Conservation (phyloP, 2,888 invertebrate species). For the Apoda limacodes region DNA sequence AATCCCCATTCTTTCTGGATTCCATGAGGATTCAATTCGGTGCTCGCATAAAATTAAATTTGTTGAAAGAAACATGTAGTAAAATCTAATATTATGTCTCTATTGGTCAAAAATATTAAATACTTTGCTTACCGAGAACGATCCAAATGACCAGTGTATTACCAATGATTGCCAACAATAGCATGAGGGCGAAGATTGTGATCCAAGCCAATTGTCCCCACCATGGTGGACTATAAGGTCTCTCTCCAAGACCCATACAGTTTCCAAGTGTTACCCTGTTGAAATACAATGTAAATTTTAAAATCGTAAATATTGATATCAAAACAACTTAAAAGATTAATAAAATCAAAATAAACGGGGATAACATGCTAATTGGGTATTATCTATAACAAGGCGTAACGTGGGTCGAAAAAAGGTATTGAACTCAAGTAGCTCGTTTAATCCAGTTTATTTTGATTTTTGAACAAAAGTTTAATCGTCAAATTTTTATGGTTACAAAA, state of each 20-base stretch:
- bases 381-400: too few species aligned
- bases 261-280: slow-evolving; percentile 69
- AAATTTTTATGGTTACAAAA: too few species aligned
- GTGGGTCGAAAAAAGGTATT: too few species aligned
- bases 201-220: slow-evolving; percentile 80
- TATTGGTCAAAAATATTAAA: background rate
- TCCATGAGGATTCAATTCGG: slow-evolving; percentile 4
- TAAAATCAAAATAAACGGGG: too few species aligned
- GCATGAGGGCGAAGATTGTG: slow-evolving; percentile 78
- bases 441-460: too few species aligned
- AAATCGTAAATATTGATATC: background rate
- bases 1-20: slow-evolving; percentile 7
- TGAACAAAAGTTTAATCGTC: too few species aligned
- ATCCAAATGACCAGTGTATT: slow-evolving; percentile 95
- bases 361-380: too few species aligned
- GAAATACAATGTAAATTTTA: too few species aligned
- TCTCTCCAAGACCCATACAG: slow-evolving; percentile 70
- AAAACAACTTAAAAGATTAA: too few species aligned
- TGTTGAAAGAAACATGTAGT: background rate
- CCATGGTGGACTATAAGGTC: slow-evolving; percentile 73
- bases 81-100: background rate
- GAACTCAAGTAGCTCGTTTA: too few species aligned
- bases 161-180: slow-evolving; percentile 82
- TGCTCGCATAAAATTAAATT: background rate
- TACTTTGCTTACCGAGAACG: slow-evolving; percentile 75